phyloP scores from a whole-genome alignment of 2,113 vertebrate genomes.

The Chascanopsetta lugubris region DNA sequence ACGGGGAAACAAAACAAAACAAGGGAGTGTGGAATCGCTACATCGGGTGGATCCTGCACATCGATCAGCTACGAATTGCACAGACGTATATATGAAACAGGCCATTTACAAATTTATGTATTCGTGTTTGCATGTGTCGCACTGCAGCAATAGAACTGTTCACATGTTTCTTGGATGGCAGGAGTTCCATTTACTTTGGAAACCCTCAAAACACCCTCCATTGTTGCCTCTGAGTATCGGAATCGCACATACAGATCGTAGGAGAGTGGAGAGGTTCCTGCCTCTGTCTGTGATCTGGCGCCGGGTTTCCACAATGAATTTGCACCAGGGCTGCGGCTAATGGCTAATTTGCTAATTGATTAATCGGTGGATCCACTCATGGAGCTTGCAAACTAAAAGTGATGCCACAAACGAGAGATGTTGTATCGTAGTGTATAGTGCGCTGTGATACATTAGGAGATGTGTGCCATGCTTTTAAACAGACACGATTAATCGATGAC shows the following conservation, averaged over 20 bases:
- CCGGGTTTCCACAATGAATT: slow-evolving; percentile 27
- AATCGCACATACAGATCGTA: not conserved
- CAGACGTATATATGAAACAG: slow-evolving; percentile 28
- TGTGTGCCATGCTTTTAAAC: too few relatives aligned
- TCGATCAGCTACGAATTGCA: slow-evolving; percentile 55
- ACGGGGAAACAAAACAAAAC: slow-evolving; percentile 12
- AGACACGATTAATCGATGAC: too few relatives aligned
- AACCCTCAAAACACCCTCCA: slow-evolving; percentile 5
- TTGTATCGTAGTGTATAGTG: too few relatives aligned
- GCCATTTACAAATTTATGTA: slow-evolving; percentile 19
- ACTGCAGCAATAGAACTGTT: slow-evolving; percentile 6
- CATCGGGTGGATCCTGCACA: slow-evolving; percentile 32
- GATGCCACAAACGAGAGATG: too few relatives aligned
- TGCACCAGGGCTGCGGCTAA: too few relatives aligned
- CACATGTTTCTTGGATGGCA: not conserved
- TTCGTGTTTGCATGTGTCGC: slow-evolving; percentile 12
- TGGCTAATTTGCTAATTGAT: too few relatives aligned
- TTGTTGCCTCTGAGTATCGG: slow-evolving; percentile 29
- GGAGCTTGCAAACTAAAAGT: too few relatives aligned
- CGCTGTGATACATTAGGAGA: too few relatives aligned
- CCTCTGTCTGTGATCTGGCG: slow-evolving; percentile 13
- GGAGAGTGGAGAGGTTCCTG: not conserved
- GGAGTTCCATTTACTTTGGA: slow-evolving; percentile 13
- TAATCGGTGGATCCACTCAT: too few relatives aligned
- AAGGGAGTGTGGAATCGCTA: slow-evolving; percentile 25